Evolutionary conservation across 2,113 vertebrate genomes (phyloP), one percentile per base, ranked within the genome.

Genomic region (Sterrhoptilus dennistouni): DNA sequence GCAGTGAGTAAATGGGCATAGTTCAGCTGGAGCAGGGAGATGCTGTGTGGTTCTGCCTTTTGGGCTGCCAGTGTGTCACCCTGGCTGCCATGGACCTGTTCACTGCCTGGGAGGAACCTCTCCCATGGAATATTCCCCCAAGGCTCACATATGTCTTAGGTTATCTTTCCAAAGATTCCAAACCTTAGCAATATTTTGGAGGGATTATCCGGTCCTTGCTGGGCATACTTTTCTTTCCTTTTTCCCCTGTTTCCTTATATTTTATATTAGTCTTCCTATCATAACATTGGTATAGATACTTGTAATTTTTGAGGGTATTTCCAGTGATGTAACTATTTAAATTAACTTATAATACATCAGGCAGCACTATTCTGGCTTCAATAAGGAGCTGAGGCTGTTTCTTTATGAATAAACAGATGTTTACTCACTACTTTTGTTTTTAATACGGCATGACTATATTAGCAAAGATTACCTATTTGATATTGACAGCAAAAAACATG

Each of bases 381-480:
- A 23, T 38, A 54, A 52, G 50, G 40, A 86, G 24, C 29, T 80
- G 59, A 72, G 42, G 64, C 36, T 54, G 27, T 74, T 87, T 45
- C 72, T 89, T 77, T 66, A 54, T 71, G 36, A 81, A 71, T 78
- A 93, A 83, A 71, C 12, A 71, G 33, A 23, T 81, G 25, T 78
- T 93, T 96, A 42, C 87, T 92, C 52, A 40, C n/a, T 68, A 38
- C 19, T 94, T 96, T 52, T 92, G 1, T 64, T 91, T 94, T 88
- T 78, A 92, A 50, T 75, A 88, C 31, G 25, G 25, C 42, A 36
- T 52, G 35, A 71, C 38, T 75, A 1, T 65, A 50, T 93, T 69
- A 90, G 66, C 65, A 89, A 65, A 87, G 63, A 68, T 92, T 89
- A 60, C 65, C 49, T 72, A 23, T 59, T 95, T 92, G 89, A 65